These are phyloP conservation scores for Aplocera efformata DNA, from an alignment of 2,888 invertebrate genomes.

Conservation along the genomic window DNA sequence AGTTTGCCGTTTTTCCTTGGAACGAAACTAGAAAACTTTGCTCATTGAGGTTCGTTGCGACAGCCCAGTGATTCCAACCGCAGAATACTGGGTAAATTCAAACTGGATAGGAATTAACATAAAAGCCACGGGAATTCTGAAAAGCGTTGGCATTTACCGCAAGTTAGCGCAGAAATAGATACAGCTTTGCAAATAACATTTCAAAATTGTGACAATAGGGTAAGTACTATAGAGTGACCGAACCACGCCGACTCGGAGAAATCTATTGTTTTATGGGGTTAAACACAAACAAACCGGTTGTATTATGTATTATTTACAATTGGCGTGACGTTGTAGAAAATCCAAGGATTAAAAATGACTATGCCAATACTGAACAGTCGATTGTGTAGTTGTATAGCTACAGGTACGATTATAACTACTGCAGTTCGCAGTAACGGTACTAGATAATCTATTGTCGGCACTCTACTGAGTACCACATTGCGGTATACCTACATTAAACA, in stretches of 20 bases:
- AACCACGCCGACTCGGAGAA: constrained; percentile 1
- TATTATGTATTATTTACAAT: constrained; percentile 31
- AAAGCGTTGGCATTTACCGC: constrained; percentile 5
- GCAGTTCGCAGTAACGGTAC: constrained; percentile 8
- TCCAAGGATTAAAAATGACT: constrained; percentile 35
- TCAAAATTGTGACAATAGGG: constrained; percentile 17
- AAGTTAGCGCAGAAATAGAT: constrained; percentile 8
- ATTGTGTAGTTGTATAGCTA: not conserved
- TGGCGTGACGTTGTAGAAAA: constrained; percentile 34
- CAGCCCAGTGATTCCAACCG: not conserved
- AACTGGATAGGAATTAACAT: constrained; percentile 1
- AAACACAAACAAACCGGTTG: constrained; percentile 30
- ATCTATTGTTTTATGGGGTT: constrained; percentile 28
- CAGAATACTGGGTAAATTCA: no score
- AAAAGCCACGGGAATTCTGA: constrained; percentile 2
- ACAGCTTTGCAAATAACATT: constrained; percentile 2
- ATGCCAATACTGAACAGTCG: constrained; percentile 3
- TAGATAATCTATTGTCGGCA: constrained; percentile 1
- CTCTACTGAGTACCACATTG: no score
- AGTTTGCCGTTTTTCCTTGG: not conserved
- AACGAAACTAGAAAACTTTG: no score
- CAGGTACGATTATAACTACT: constrained; percentile 3
- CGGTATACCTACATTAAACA: no score
- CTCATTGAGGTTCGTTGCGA: not conserved
- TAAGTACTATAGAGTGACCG: constrained; percentile 2